phyloP scores from a whole-genome alignment of 2,113 vertebrate genomes.

The Hymenochirus boettgeri region DNA sequence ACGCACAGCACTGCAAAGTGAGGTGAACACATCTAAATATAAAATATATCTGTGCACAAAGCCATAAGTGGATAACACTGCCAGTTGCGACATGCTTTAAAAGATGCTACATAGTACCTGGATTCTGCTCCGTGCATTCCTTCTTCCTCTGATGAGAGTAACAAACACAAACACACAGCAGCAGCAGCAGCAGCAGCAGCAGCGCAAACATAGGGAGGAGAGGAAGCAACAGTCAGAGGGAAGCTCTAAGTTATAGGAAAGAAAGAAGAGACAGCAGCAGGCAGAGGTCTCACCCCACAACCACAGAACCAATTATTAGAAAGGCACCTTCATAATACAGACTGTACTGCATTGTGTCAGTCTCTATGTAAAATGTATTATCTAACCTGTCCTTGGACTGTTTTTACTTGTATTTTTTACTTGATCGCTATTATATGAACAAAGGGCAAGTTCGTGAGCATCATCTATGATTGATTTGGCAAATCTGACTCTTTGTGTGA shows the following conservation, averaged over 20 bases:
- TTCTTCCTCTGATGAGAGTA: constrained; percentile 92
- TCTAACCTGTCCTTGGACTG: not conserved
- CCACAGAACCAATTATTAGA: not conserved
- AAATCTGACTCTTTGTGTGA: no score
- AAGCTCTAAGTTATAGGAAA: not conserved
- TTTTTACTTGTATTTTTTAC: no score
- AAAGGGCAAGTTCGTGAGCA: no score
- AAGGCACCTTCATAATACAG: not conserved
- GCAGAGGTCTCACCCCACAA: constrained; percentile 8
- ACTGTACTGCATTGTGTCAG: no score
- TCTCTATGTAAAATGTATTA: no score
- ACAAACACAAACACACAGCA: constrained; percentile 47
- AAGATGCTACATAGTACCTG: constrained; percentile 72
- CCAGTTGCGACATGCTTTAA: no score
- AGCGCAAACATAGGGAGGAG: constrained; percentile 70
- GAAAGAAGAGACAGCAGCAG: constrained; percentile 62
- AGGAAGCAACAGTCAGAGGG: constrained; percentile 80
- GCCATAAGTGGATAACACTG: no score
- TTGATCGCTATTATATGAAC: no score
- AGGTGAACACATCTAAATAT: no score
- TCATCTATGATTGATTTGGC: no score
- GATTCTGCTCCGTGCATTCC: constrained; percentile 93
- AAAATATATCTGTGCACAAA: no score
- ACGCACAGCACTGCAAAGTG: no score
- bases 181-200: constrained; percentile 71